Percentiles rank a stretch among this genome's conserved stretches.
Evolutionary conservation across 2,797 vertebrate genomes (phyloP).

Genomic region (Cygnus olor): DNA sequence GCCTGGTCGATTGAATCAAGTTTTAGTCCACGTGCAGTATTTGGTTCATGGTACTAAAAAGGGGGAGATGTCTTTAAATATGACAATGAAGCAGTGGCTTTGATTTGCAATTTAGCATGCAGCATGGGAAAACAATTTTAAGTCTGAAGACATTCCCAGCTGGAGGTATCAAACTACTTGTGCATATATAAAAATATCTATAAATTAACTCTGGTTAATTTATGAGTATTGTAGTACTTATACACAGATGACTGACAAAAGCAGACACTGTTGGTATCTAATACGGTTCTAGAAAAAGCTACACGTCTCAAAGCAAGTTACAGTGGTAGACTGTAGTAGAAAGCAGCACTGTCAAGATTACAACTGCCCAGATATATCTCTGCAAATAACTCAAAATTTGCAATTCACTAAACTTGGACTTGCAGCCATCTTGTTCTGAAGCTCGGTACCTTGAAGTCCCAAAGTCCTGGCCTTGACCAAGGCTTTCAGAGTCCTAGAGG

Average conservation of each 20-base stretch:
- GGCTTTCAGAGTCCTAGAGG: background rate
- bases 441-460: background rate
- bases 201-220: background rate
- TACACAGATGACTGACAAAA: background rate
- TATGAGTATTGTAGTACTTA: background rate
- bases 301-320: background rate
- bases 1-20: background rate
- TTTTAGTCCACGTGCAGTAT: rapidly evolving
- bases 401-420: background rate
- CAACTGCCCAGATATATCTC: background rate
- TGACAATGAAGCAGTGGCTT: background rate
- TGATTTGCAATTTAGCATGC: background rate
- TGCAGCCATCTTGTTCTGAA: background rate
- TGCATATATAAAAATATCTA: too few relatives aligned
- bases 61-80: background rate
- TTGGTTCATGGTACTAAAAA: background rate
- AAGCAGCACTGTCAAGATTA: background rate
- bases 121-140: background rate
- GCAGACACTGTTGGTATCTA: background rate
- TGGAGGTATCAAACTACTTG: background rate
- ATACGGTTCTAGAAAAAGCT: background rate
- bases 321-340: background rate
- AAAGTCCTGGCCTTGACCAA: background rate
- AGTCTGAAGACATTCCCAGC: background rate
- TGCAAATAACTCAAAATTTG: background rate